A percentile compares a stretch with the other conserved stretches of the same genome.
Conservation (phyloP, 2,113 vertebrate genomes). For the Sitta europaea region DNA sequence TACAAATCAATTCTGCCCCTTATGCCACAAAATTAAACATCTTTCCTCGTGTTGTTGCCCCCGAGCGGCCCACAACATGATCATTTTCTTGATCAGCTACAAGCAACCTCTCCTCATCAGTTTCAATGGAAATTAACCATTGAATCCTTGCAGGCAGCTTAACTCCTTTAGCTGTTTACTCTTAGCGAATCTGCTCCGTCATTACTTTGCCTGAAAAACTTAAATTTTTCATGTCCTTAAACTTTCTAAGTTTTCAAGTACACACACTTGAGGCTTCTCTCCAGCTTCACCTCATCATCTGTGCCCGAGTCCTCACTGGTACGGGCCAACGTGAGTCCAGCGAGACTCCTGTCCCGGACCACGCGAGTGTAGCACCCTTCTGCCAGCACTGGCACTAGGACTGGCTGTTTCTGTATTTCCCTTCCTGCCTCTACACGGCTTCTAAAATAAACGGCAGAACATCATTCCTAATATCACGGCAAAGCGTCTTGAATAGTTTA, state of each 20-base stretch:
- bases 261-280: not conserved
- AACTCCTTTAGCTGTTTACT: not conserved
- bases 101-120: not conserved
- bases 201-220: not conserved
- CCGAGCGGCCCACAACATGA: not conserved
- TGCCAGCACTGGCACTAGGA: rapidly evolving
- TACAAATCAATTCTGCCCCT: not conserved
- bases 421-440: not conserved
- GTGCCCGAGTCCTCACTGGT: not conserved
- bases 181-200: not conserved
- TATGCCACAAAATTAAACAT: not conserved
- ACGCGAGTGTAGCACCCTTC: rapidly evolving
- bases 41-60: not conserved
- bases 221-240: not conserved
- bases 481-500: not conserved
- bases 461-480: rapidly evolving
- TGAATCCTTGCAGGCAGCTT: not conserved
- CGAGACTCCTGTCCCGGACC: not conserved
- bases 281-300: not conserved
- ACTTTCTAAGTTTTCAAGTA: not conserved
- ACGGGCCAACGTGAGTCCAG: rapidly evolving
- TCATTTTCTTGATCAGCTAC: not conserved
- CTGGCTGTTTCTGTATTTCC: not conserved
- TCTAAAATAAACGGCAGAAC: not conserved
- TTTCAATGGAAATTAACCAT: not conserved